Conservation (phyloP, 2,113 vertebrate genomes). For the Junco hyemalis region DNA sequence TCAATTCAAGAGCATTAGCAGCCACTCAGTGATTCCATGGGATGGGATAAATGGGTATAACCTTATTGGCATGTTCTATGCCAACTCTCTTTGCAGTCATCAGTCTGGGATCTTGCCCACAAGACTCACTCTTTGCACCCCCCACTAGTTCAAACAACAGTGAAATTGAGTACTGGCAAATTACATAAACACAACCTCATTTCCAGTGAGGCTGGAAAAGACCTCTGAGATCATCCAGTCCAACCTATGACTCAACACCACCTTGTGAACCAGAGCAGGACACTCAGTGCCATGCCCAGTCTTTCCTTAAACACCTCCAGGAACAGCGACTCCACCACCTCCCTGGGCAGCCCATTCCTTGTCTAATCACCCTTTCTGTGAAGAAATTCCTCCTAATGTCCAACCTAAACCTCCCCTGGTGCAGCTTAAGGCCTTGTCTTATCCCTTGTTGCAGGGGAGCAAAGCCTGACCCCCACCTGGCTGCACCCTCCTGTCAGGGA, state of each 20-base stretch:
- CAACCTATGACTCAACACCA: background rate
- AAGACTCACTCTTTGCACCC: background rate
- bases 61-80: background rate
- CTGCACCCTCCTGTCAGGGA: background rate
- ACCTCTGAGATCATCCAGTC: background rate
- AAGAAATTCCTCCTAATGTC: background rate
- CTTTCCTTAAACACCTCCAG: background rate
- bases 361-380: rapidly evolving
- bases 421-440: background rate
- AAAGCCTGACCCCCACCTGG: background rate
- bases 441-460: background rate
- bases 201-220: background rate
- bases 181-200: background rate
- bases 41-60: background rate
- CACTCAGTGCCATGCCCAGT: background rate
- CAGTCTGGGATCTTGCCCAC: background rate
- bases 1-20: background rate
- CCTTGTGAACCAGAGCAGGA: background rate
- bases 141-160: background rate
- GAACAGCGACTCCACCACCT: background rate
- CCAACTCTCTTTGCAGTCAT: background rate
- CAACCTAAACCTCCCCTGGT: background rate
- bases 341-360: background rate
- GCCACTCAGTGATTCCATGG: background rate
- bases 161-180: background rate